Evolutionary conservation across 2,888 invertebrate genomes (phyloP), one percentile per base, ranked within the genome.

Genomic region (Trichogramma dendrolimi): DNA sequence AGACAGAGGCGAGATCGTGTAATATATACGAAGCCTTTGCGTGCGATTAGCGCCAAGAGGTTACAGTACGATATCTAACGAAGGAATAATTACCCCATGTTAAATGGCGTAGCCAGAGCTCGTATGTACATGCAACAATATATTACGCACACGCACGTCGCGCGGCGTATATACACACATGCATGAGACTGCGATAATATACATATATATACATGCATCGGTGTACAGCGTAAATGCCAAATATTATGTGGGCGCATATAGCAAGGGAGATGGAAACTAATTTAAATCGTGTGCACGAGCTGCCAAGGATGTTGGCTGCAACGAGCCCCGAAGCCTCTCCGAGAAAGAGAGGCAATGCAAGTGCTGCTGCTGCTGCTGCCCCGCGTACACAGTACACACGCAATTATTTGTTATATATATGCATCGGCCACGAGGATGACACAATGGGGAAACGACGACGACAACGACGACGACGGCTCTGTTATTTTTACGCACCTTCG

Each of bases 191-290:
- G 2, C 27, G 2, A 27, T n/a, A n/a, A n/a, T n/a, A n/a, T n/a
- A n/a, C n/a, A n/a, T 27, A 27, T 27, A 27, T 2, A 27, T 27
- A 2, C 27, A 27, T 27, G 50, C 14, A 52, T 43, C 40, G 27
- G 4, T 0, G 48, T 14, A 48, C 48, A 48, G 27, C 27, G 27
- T 27, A 27, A 27, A 27, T 2, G 27, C 27, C 48, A 48, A 6
- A 48, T 39, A 5, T 40, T 38, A 10, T 44, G 44, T 10, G 49
- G 46, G 50, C 55, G 54, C 11, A 63, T 60, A 58, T 59, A n/a
- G 49, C 49, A 38, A 49, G 49, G 49, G 49, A 38, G 38, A 38
- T 4, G 8, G n/a, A 6, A 11, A 27, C 49, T 14, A 27, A 49
- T 38, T 47, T 6, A 47, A 47, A 47, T 10, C 4, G 47, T 5